phyloP scores from a whole-genome alignment of 2,113 vertebrate species.

The Nibea coibor region DNA sequence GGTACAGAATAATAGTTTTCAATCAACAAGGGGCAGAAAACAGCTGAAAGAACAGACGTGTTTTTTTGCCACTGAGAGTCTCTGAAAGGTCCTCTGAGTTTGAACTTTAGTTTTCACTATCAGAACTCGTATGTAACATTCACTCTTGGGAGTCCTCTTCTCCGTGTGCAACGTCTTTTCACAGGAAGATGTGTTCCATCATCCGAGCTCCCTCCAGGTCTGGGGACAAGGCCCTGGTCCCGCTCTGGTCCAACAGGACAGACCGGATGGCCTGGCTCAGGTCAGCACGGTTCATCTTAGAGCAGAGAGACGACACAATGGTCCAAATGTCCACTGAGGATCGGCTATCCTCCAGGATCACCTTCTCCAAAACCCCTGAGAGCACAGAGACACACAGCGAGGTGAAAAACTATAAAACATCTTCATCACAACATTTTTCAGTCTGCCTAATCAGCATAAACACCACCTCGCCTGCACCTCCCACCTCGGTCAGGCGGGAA shows the following conservation, averaged over 20 bases:
- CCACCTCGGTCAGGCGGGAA: too few species aligned
- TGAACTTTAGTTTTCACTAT: background rate
- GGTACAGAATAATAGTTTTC: background rate
- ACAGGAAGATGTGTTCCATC: conserved; percentile 64
- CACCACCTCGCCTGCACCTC: too few species aligned
- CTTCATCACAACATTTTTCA: too few species aligned
- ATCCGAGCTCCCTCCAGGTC: conserved; percentile 58
- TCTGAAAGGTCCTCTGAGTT: background rate
- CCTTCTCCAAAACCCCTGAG: conserved; percentile 49
- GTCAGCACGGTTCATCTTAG: conserved; percentile 21
- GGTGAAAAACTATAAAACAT: background rate
- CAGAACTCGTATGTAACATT: too few species aligned
- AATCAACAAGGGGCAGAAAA: background rate
- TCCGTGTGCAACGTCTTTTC: background rate
- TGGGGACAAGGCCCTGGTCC: conserved; percentile 34
- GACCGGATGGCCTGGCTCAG: conserved; percentile 42
- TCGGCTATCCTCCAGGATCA: conserved; percentile 51
- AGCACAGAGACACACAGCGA: background rate
- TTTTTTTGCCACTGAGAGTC: background rate
- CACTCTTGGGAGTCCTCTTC: too few species aligned
- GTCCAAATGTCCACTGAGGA: conserved; percentile 51
- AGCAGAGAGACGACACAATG: conserved; percentile 41
- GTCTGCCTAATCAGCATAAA: too few species aligned
- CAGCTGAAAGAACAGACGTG: too few species aligned
- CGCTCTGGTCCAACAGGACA: conserved; percentile 49